Evolutionary conservation across 2,888 invertebrate genomes (phyloP).

Genomic region (Drosophila dives): DNA sequence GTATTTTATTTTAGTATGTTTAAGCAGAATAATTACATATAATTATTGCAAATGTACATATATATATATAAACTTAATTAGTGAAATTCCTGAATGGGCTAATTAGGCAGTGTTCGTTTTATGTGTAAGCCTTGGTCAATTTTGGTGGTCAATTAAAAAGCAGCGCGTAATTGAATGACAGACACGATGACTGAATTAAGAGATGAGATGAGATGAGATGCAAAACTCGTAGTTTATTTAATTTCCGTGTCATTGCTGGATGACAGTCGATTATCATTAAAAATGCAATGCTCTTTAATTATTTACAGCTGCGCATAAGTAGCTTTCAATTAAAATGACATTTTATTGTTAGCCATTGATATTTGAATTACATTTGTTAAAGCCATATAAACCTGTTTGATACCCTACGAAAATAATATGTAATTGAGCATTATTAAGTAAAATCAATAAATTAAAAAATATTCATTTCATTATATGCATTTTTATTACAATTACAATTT

Average conservation of each 20-base stretch:
- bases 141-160: slow-evolving; percentile 47
- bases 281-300: slow-evolving; percentile 7
- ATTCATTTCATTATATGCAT: neutral
- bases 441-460: neutral
- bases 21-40: slow-evolving; percentile 3
- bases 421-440: neutral
- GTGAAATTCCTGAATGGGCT: slow-evolving; percentile 34
- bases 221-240: slow-evolving; percentile 20
- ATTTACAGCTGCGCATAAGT: slow-evolving; percentile 11
- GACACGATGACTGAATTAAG: slow-evolving; percentile 32
- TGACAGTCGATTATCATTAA: slow-evolving; percentile 3
- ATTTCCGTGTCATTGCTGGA: slow-evolving; percentile 23
- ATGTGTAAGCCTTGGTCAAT: slow-evolving; percentile 35
- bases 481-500: neutral
- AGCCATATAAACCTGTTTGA: neutral
- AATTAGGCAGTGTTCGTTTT: slow-evolving; percentile 45
- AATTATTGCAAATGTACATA: slow-evolving; percentile 8
- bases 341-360: slow-evolving; percentile 5
- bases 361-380: neutral
- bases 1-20: neutral
- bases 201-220: slow-evolving; percentile 7
- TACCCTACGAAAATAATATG: neutral
- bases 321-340: slow-evolving; percentile 1
- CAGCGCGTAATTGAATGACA: slow-evolving; percentile 51
- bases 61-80: slow-evolving; percentile 16